Evolutionary conservation across 2,113 vertebrate genomes (phyloP), one percentile per base, ranked within the genome.

Genomic region (Microcebus ravelobensis): DNA sequence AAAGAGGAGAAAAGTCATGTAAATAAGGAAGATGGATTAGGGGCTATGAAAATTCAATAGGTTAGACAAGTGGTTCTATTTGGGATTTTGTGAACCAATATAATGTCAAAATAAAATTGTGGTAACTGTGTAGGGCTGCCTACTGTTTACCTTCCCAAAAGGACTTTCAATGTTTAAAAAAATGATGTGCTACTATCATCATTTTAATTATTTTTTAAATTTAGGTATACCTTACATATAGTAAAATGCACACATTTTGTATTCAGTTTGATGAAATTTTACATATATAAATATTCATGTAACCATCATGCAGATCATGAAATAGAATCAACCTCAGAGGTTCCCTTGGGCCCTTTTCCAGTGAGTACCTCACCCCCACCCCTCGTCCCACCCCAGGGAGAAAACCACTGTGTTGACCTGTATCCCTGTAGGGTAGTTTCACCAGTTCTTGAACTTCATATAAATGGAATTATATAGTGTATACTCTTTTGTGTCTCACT

Each of bases 61-160:
- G 9, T 31, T 70, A 80, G 31, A 80, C 20, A 2, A 23, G 39
- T n/a, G 23, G 29, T 65, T 93, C 52, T 74, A 21, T 68, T 42
- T 63, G 50, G 88, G 70, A 85, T 61, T 84, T 81, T 34, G 13
- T 29, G 36, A 31, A 2, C 36, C 3, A 48, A 61, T 29, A 73
- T 17, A 67, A 73, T 12, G 29, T 77, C 18, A 79, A 74, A 92
- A 39, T 71, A 90, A 73, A 96, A 80, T 67, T 83, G 36, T 52
- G 36, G n/a, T 36, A 36, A 74, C 45, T 39, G 18, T 8, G 3
- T 3, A 73, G 21, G 6, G 11, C 52, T 74, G 15, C 8, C 34
- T 94, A 36, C 18, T 42, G 94, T 73, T 83, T 65, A n/a, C 29
- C 23, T 77, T 77, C 80, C 34, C 45, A 9, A 34, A 91, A 82